Conservation (phyloP, 2,113 vertebrate genomes). For the Triplophysa tibetana region DNA sequence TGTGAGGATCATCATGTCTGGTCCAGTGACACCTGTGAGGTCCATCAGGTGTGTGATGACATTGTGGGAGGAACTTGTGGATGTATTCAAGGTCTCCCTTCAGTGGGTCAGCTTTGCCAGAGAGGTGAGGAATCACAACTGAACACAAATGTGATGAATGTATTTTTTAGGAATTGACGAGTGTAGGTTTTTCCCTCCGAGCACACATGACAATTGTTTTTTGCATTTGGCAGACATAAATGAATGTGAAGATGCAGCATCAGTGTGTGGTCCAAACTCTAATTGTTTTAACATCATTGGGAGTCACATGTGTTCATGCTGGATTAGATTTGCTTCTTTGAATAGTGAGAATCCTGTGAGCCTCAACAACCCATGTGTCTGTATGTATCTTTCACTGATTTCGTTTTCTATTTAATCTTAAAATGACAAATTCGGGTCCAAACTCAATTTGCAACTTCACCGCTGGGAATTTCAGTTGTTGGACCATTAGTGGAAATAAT, state of each 20-base stretch:
- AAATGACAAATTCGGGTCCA: not conserved
- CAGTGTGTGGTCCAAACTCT: conserved; percentile 29
- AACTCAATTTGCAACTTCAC: not conserved
- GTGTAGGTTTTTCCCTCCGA: too few species aligned
- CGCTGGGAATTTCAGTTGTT: not conserved
- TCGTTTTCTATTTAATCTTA: too few species aligned
- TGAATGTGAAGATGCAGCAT: not conserved
- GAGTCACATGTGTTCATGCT: conserved; percentile 55
- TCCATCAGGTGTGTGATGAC: conserved; percentile 50
- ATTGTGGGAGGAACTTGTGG: conserved; percentile 39
- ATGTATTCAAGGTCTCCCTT: conserved; percentile 51
- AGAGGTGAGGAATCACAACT: conserved; percentile 24
- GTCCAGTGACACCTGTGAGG: conserved; percentile 54
- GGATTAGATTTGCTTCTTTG: not conserved
- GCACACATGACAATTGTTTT: too few species aligned
- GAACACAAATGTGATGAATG: conserved; percentile 4
- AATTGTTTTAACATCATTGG: conserved; percentile 23
- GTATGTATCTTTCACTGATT: not conserved
- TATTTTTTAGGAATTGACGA: conserved; percentile 25
- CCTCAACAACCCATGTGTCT: not conserved
- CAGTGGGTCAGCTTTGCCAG: conserved; percentile 24
- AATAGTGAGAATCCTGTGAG: conserved; percentile 35
- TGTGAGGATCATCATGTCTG: conserved; percentile 54
- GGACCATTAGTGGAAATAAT: not conserved
- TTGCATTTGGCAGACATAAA: not conserved